Conservation (phyloP, 2,113 vertebrate genomes). For the Riparia riparia region DNA sequence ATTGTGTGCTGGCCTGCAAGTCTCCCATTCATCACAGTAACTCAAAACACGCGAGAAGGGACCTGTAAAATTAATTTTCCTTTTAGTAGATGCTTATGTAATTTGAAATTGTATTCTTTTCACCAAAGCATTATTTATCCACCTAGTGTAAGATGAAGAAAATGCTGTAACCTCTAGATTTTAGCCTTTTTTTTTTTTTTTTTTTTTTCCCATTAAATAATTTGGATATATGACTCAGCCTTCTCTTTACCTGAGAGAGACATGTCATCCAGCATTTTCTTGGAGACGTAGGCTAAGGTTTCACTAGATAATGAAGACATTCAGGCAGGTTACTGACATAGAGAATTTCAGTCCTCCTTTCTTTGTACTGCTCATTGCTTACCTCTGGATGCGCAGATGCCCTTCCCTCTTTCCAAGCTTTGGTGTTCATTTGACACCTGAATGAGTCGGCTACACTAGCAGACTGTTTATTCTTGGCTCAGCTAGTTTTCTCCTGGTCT, state of each 20-base stretch:
- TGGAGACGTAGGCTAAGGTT: not conserved
- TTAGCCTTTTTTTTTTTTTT: not conserved
- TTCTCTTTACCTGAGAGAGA: not conserved
- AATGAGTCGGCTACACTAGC: not conserved
- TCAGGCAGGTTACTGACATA: not conserved
- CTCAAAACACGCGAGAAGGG: not conserved
- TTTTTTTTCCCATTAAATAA: not conserved
- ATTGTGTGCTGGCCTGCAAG: not conserved
- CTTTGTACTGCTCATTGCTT: not conserved
- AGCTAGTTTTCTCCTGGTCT: not conserved
- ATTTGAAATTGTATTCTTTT: not conserved
- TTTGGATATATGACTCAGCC: not conserved
- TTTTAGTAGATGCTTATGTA: not conserved
- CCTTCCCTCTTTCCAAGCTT: not conserved
- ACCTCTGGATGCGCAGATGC: no score
- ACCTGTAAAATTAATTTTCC: not conserved
- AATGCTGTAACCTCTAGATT: not conserved
- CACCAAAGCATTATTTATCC: not conserved
- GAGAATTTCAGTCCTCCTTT: not conserved
- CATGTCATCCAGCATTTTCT: not conserved
- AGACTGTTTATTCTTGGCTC: not conserved
- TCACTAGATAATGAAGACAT: not conserved
- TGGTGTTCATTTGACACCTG: not conserved
- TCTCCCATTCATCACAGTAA: fast-evolving
- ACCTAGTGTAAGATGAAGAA: not conserved